A percentile compares a stretch with the other conserved stretches of the same genome.
These are phyloP conservation scores for Zeugodacus cucurbitae DNA, from an alignment of 1,140 invertebrate species.

Conservation along the genomic window DNA sequence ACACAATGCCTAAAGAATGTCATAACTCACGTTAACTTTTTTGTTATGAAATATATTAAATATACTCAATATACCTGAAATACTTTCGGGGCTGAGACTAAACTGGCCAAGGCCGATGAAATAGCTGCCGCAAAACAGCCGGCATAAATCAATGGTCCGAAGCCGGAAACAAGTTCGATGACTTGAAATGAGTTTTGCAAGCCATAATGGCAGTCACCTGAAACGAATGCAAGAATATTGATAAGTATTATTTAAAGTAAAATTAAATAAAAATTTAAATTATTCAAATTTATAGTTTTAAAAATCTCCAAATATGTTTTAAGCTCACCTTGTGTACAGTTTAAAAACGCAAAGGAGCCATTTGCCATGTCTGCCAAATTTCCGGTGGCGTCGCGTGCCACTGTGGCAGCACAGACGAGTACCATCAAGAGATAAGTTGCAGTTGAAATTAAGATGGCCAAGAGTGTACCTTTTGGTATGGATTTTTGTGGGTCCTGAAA, in stretches of 20 bases:
- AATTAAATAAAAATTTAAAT: too few species aligned
- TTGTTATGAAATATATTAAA: background rate
- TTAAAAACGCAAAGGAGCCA: conserved; percentile 65
- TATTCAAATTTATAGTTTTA: too few species aligned
- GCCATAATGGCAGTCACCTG: conserved; percentile 75
- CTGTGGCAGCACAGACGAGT: conserved; percentile 78
- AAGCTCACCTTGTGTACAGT: conserved; percentile 65
- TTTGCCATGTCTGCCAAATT: conserved; percentile 69
- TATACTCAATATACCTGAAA: conserved; percentile 74
- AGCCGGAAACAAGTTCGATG: conserved; percentile 89
- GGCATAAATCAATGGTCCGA: conserved; percentile 93
- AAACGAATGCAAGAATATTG: background rate
- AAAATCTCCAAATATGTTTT: too few species aligned
- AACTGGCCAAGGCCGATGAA: conserved; percentile 93
- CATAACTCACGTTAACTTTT: background rate
- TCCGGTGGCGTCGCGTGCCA: conserved; percentile 82
- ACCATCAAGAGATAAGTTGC: conserved; percentile 87
- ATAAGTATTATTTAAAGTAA: too few species aligned
- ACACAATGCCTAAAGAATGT: conserved; percentile 79
- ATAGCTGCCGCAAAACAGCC: conserved; percentile 97
- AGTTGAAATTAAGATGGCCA: conserved; percentile 88
- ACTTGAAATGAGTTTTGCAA: conserved; percentile 78
- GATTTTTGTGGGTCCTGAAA: conserved; percentile 88
- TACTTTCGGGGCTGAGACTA: conserved; percentile 95
- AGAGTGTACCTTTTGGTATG: conserved; percentile 90